Percentiles rank a stretch among this genome's conserved stretches.
These are phyloP conservation scores for Tenthredo amoena DNA, from an alignment of 2,888 invertebrate species.

Conservation along the genomic window DNA sequence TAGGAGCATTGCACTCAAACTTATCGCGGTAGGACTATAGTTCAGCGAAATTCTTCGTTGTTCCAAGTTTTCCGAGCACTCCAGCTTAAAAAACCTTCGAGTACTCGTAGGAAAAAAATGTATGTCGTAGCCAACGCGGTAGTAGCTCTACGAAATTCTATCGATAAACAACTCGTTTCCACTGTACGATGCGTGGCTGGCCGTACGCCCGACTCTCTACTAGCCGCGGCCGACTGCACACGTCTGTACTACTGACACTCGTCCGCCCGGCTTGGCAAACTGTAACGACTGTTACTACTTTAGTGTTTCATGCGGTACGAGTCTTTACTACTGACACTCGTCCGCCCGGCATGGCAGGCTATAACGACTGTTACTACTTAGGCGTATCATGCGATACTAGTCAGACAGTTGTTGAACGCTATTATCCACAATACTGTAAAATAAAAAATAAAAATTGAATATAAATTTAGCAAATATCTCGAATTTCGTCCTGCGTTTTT, in stretches of 20 bases:
- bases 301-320: not conserved
- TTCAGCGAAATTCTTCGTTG: not conserved
- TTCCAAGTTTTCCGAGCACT: not conserved
- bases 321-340: not conserved
- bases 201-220: conserved; percentile 10
- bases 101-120: not conserved
- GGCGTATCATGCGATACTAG: not conserved
- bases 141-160: not conserved
- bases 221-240: not conserved
- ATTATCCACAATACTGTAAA: not conserved
- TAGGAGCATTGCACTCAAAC: not conserved
- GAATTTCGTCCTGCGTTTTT: not conserved
- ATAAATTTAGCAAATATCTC: not conserved
- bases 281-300: conserved; percentile 32
- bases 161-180: not conserved
- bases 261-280: not conserved
- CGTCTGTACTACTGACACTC: conserved; percentile 19
- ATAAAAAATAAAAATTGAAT: not conserved
- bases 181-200: not conserved
- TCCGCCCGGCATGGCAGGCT: no score
- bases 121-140: not conserved
- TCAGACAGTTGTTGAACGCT: not conserved
- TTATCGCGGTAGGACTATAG: not conserved
- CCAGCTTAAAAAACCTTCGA: not conserved
- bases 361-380: no score